Evolutionary conservation across 2,113 vertebrate genomes (phyloP).

Genomic region (Cranoglanis bouderius): DNA sequence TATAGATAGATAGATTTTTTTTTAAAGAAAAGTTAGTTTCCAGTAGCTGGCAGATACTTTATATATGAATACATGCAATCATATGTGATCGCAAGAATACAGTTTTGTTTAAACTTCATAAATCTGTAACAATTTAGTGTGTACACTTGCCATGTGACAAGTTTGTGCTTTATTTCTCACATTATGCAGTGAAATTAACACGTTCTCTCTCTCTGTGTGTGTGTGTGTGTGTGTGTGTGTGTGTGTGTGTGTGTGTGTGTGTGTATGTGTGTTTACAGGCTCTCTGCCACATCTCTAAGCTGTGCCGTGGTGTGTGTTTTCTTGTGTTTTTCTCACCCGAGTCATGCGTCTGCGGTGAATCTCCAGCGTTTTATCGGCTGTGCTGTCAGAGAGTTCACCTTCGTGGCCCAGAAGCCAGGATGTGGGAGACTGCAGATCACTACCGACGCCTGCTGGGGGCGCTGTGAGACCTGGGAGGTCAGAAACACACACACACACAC

Average conservation of each 20-base stretch:
- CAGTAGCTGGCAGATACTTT: too few relatives aligned
- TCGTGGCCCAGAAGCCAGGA: conserved; percentile 86
- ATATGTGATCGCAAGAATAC: background rate
- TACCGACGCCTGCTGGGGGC: conserved; percentile 95
- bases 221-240: conserved; percentile 23
- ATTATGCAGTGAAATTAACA: background rate
- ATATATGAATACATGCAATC: background rate
- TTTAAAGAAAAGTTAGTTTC: background rate
- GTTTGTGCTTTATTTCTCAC: background rate
- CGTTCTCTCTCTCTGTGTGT: background rate
- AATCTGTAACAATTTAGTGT: background rate
- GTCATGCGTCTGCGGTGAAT: conserved; percentile 62
- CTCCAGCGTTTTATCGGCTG: conserved; percentile 85
- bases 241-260: background rate
- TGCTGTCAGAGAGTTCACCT: conserved; percentile 89
- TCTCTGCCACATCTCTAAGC: conserved; percentile 35
- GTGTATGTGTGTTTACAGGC: conserved; percentile 46
- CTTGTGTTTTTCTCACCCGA: background rate
- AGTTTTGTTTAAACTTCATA: background rate
- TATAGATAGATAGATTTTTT: too few relatives aligned
- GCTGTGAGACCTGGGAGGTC: conserved; percentile 97
- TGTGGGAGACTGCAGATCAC: conserved; percentile 84
- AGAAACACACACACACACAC: conserved; percentile 47
- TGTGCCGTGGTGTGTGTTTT: conserved; percentile 59
- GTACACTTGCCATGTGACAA: background rate